Evolutionary conservation across 2,797 vertebrate species (phyloP).

Genomic region (Anabacerthia variegaticeps): DNA sequence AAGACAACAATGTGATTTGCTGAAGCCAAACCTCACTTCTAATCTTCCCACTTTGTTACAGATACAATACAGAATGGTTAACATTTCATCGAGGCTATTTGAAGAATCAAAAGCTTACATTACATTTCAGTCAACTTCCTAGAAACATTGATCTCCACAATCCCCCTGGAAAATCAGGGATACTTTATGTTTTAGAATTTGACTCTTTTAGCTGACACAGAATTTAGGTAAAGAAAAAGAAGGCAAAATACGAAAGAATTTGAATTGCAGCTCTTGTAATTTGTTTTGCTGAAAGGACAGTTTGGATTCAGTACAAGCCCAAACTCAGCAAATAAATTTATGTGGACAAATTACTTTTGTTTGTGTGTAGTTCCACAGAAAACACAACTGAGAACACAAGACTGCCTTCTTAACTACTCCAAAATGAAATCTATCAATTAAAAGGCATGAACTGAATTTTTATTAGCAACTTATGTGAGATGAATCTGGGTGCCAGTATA

Average conservation of each 20-base stretch:
- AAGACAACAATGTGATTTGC: not conserved
- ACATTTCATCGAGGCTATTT: conserved; percentile 17
- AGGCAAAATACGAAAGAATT: not conserved
- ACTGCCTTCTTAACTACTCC: not conserved
- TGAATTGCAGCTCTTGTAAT: not conserved
- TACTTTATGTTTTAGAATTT: not conserved
- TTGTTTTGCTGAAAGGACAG: not conserved
- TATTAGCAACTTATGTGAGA: not conserved
- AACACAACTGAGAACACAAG: not conserved
- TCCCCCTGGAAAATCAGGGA: not conserved
- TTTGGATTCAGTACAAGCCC: not conserved
- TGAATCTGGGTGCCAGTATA: not conserved
- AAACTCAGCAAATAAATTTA: not conserved
- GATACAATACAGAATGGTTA: not conserved
- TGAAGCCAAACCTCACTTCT: not conserved
- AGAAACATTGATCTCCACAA: not conserved
- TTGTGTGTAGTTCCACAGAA: not conserved
- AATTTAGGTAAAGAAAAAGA: not conserved
- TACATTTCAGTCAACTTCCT: not conserved
- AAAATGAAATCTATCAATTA: not conserved
- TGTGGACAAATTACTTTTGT: not conserved
- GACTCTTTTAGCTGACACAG: not conserved
- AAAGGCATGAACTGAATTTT: not conserved
- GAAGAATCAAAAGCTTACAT: not conserved
- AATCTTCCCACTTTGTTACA: not conserved